phyloP scores from a whole-genome alignment of 53 echinoderm and acorn worm species.

The Echinometra lucunter region DNA sequence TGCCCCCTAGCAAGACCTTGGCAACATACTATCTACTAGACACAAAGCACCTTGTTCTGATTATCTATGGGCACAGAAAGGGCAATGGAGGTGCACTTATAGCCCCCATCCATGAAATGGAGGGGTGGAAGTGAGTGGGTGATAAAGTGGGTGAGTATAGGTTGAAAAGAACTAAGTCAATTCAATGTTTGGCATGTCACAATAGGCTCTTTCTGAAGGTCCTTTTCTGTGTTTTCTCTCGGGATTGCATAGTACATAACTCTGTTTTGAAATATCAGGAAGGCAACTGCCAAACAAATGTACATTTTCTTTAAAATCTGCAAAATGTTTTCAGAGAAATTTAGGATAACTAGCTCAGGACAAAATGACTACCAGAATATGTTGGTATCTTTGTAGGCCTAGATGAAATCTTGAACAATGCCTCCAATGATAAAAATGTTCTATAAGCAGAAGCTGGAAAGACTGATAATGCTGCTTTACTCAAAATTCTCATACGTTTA shows the following conservation, averaged over 20 bases:
- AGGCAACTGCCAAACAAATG: not conserved
- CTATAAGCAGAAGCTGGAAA: not conserved
- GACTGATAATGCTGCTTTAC: not conserved
- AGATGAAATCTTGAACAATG: too few relatives aligned
- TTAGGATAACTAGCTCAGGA: too few relatives aligned
- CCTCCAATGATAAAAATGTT: too few relatives aligned
- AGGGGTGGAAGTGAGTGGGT: not conserved
- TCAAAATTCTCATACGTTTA: not conserved
- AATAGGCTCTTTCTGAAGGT: not conserved
- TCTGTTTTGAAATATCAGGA: too few relatives aligned
- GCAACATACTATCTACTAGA: not conserved
- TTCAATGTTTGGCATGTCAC: not conserved
- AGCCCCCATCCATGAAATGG: slow-evolving; percentile 40
- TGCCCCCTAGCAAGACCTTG: not conserved
- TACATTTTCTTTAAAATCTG: too few relatives aligned
- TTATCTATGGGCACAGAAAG: not conserved
- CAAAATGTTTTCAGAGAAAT: too few relatives aligned
- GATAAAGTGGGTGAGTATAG: not conserved
- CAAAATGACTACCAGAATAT: too few relatives aligned
- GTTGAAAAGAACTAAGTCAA: not conserved
- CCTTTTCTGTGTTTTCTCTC: not conserved
- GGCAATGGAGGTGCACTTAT: slow-evolving; percentile 24
- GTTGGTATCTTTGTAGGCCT: too few relatives aligned
- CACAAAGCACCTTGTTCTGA: slow-evolving; percentile 13
- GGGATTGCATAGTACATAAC: too few relatives aligned